A percentile compares a stretch with the other conserved stretches of the same genome.
These are phyloP conservation scores for Ennomos fuscantarius DNA, from an alignment of 2,888 invertebrate species.

Conservation along the genomic window DNA sequence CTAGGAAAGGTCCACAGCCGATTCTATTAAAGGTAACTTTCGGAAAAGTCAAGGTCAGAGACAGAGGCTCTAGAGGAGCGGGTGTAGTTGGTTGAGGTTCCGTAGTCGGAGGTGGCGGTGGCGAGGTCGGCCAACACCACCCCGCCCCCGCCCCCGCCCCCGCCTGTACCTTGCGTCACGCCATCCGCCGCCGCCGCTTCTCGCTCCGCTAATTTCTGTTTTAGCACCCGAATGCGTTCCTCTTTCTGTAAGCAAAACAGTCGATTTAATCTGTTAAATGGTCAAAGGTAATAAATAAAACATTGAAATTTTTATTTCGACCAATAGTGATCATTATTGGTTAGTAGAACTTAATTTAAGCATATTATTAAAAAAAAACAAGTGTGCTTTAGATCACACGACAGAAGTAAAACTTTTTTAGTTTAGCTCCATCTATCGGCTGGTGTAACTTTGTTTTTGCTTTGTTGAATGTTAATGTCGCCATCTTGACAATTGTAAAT, in stretches of 20 bases:
- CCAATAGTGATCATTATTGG: no score
- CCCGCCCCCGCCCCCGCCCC: conserved; percentile 82
- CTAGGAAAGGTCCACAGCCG: conserved; percentile 23
- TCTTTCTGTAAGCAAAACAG: conserved; percentile 89
- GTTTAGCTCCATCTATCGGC: no score
- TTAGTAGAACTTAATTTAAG: no score
- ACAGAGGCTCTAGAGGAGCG: conserved; percentile 93
- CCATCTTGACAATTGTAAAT: no score
- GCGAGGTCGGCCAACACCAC: conserved; percentile 91
- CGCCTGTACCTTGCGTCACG: conserved; percentile 89
- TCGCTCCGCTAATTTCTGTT: conserved; percentile 92
- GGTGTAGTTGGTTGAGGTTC: conserved; percentile 92
- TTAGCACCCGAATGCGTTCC: conserved; percentile 93
- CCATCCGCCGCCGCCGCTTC: conserved; percentile 86
- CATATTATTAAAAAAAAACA: no score
- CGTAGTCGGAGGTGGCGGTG: conserved; percentile 91
- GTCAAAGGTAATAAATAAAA: no score
- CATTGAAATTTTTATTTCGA: no score
- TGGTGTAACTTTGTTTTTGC: no score
- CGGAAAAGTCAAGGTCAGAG: conserved; percentile 95
- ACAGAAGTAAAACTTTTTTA: no score
- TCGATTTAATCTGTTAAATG: not conserved
- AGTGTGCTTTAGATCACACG: no score
- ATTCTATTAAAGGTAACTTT: conserved; percentile 89
- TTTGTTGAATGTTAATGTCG: no score